A percentile compares a stretch with the other conserved stretches of the same genome.
Evolutionary conservation across 2,888 invertebrate genomes (phyloP).

Genomic region (Sarcophaga rosellei): DNA sequence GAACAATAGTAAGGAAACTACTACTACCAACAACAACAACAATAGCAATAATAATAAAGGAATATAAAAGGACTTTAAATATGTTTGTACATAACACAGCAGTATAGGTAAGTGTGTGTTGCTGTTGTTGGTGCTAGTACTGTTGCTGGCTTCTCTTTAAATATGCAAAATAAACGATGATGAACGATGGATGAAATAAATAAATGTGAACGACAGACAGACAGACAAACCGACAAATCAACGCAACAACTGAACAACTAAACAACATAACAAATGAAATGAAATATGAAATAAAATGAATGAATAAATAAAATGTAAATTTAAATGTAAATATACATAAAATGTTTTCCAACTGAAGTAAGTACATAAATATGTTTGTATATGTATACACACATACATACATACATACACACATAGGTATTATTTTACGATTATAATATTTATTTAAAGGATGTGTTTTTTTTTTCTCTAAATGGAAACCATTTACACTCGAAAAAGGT

Average conservation of each 20-base stretch:
- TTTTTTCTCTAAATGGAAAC: too few species aligned
- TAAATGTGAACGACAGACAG: neutral
- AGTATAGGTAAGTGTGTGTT: too few species aligned
- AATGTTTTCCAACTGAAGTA: too few species aligned
- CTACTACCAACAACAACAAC: neutral
- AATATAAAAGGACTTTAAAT: constrained; percentile 14
- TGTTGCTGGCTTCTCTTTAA: neutral
- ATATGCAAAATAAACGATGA: constrained; percentile 44
- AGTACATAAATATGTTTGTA: too few species aligned
- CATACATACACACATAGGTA: too few species aligned
- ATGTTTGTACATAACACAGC: neutral
- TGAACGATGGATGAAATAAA: constrained; percentile 9
- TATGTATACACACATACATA: too few species aligned
- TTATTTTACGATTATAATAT: too few species aligned
- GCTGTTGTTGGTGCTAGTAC: too few species aligned
- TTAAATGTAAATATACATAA: too few species aligned
- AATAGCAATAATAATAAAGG: constrained; percentile 9
- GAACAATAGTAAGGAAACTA: constrained; percentile 32
- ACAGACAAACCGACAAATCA: neutral
- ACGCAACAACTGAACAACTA: neutral
- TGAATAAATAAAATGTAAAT: constrained; percentile 52
- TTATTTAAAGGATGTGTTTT: too few species aligned
- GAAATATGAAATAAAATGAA: neutral
- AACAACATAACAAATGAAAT: too few species aligned
- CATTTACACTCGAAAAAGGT: too few species aligned